Base-by-base conservation (phyloP, 64 coral and sea anemone genomes). In the Dendrophyllia cribrosa region DNA sequence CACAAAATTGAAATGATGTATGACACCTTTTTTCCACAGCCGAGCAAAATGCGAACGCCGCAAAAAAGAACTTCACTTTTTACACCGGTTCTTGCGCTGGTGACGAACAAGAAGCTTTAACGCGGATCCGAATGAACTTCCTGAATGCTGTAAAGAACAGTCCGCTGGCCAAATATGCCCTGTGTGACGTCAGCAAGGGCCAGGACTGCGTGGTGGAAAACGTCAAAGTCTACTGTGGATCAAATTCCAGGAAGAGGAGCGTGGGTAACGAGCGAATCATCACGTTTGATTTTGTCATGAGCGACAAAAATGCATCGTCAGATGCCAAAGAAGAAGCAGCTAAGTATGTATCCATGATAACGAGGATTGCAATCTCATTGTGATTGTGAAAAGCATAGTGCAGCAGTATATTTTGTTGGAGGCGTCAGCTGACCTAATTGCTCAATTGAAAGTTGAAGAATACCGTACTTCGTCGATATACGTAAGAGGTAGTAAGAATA, bases 11-110 rank as follows among this genome's bases (percentile, higher is more conserved):
- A 8, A 44, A 7, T 12, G n/a, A n/a, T 43, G 8, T 61, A 43
- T n/a, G 4, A 13, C 20, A 20, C 19, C 49, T 6, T 71, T 23
- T 56, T 52, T 90, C 34, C 83, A 45, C 51, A 97, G 95, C 92
- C 22, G 75, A 94, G 64, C 7, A 80, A 65, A 89, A 71, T n/a
- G 83, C 88, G 1, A 94, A 77, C 85, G 87, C 88, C 25, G 88
- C 92, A 1, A 88, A 75, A 74, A 97, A 97, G 51, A 91, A 93
- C 65, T 97, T 97, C 43, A 97, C 95, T 9, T 97, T 97, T 25
- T 97, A 97, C 87, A 94, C 95, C 9, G 95, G 95, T 19, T 82
- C 92, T 13, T 97, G 95, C 15, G 15, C 45, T 25, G 88, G 75
- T 23, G 52, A 94, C 61, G 75, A 97, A 50, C 59, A 91, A 16